A percentile compares a stretch with the other conserved stretches of the same genome.
These are phyloP conservation scores for Cheirogaleus major DNA, from an alignment of 2,797 vertebrate species.

Conservation along the genomic window DNA sequence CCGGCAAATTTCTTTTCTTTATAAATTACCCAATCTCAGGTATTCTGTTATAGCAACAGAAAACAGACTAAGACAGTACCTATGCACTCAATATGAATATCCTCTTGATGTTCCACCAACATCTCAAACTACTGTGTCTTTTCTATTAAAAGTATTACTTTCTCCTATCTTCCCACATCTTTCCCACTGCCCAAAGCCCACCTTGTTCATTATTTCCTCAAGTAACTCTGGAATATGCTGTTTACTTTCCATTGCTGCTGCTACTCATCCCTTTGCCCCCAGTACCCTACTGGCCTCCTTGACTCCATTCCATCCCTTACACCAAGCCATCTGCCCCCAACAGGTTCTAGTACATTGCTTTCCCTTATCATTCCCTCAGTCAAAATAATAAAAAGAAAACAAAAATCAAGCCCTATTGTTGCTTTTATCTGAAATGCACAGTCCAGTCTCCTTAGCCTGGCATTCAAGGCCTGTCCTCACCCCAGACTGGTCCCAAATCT, in stretches of 20 bases:
- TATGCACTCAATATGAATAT: not conserved
- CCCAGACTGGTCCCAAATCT: not conserved
- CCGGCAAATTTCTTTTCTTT: not conserved
- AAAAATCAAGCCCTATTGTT: not conserved
- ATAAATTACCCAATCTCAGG: not conserved
- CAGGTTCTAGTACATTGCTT: not conserved
- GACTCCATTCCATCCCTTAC: not conserved
- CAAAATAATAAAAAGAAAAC: not conserved
- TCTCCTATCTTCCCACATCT: not conserved
- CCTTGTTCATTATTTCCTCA: not conserved
- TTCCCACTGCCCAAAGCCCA: not conserved
- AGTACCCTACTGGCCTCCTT: not conserved
- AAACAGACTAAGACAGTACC: not conserved
- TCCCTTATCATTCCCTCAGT: not conserved
- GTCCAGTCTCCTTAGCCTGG: not conserved
- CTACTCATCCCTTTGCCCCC: not conserved
- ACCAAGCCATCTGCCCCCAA: not conserved
- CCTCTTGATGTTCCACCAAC: not conserved
- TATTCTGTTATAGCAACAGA: not conserved
- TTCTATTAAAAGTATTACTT: not conserved
- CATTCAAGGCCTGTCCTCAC: not conserved
- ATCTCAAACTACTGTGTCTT: not conserved
- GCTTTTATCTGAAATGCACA: not conserved
- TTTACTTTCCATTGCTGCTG: not conserved
- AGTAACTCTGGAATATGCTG: not conserved